Evolutionary conservation across 2,888 invertebrate genomes (phyloP), one percentile per base, ranked within the genome.

Genomic region (Himalopsyche tibetana): DNA sequence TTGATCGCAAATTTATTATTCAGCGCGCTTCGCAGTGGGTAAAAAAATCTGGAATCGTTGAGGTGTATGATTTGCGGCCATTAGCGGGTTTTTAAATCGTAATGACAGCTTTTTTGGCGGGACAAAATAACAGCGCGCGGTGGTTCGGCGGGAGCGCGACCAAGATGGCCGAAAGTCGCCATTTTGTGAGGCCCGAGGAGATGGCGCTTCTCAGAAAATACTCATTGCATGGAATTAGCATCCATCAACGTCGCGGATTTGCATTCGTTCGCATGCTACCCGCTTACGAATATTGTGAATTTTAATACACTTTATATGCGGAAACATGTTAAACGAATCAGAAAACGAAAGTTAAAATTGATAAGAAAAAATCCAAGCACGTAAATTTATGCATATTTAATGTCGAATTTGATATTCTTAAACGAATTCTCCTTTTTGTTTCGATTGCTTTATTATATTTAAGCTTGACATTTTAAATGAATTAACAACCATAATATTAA

Each of bases 101-200:
- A 83, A 83, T 83, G 83, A 83, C 83, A 83, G 63, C 55, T 83
- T 83, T 83, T 83, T 83, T 79, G 83, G 83, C 79, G 83, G 83
- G 74, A 83, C 74, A 51, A 55, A 83, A 28, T 79, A 63, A 69
- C 42, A 83, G 63, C 56, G 82, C 42, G 42, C 63, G 63, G 19
- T 28, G 63, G 28, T 63, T 63, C 11, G 63, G 63, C 63, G 63
- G 63, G 63, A 63, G 28, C 19, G 63, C 63, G 63, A 63, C 28
- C 56, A 83, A 69, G 55, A 38, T 83, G 55, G 56, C 56, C 56
- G 63, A 83, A 83, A 83, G 82, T 63, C 63, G 82, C 63, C 45
- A 80, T 80, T 80, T 83, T 83, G 40, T 28, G 45, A 40, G 82
- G 63, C 63, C 63, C 56, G 56, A 83, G 82, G 38, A 40, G 55